Percentiles rank a stretch among this genome's conserved stretches.
Evolutionary conservation across 2,888 invertebrate genomes (phyloP).

Genomic region (Pycnomerus fuliginosus): DNA sequence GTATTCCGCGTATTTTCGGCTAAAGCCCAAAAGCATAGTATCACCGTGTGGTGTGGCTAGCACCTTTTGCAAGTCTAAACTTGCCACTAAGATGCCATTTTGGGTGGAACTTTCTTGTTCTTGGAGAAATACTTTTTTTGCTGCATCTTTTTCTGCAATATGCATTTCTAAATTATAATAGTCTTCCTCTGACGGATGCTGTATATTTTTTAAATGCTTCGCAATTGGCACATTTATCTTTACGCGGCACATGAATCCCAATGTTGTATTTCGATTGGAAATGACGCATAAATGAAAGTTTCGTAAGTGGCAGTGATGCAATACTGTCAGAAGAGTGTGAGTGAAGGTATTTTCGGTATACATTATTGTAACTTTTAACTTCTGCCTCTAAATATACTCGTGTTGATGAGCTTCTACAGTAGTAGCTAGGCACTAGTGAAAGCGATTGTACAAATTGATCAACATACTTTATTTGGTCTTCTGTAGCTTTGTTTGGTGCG

Average conservation of each 20-base stretch:
- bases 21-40: conserved; percentile 31
- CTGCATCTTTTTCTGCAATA: conserved; percentile 1
- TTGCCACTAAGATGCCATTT: conserved; percentile 13
- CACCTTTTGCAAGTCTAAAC: conserved; percentile 30
- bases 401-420: conserved; percentile 1
- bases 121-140: background rate
- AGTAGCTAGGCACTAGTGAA: background rate
- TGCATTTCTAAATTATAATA: conserved; percentile 6
- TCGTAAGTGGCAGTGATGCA: background rate
- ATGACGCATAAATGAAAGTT: background rate
- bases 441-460: no score
- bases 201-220: conserved; percentile 19
- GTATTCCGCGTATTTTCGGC: conserved; percentile 35
- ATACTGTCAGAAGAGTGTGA: background rate
- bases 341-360: background rate
- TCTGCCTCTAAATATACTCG: background rate
- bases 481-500: no score
- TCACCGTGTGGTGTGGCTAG: conserved; percentile 33
- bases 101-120: conserved; percentile 6
- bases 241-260: conserved; percentile 24
- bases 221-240: conserved; percentile 24
- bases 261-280: conserved; percentile 21
- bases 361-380: background rate
- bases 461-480: no score
- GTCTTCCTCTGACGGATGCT: no score